Base-by-base conservation (phyloP, 1,140 invertebrate species). In the Leptinotarsa defecta region DNA sequence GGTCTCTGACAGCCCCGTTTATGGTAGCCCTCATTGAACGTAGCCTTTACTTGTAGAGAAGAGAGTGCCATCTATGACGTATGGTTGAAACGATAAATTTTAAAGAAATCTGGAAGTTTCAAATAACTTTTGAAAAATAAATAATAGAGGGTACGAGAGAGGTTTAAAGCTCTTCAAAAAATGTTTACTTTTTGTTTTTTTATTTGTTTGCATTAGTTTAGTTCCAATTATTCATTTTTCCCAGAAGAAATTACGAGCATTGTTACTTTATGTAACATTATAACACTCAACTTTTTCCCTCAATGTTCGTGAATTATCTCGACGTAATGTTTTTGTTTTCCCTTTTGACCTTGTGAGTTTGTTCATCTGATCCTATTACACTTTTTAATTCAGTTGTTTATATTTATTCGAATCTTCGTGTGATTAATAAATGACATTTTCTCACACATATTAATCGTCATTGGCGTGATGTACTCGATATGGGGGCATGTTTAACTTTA, bases 401-500 rank as follows among this genome's bases (percentile, higher is more conserved):
- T 27, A 8, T 65, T 62, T 65, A 27, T 22, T 65, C 11, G 20
- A 20, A 15, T 20, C 17, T 57, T 57, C 15, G 52, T 57, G 52
- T 57, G 52, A 57, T 15, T 57, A 57, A 57, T 57, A 57, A 57
- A 17, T 17, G 15, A n/a, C 13, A 57, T 19, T 17, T 19, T 57
- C 52, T 62, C 57, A 71, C 24, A 49, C 20, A 71, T 27, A 71
- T 27, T 61, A 43, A n/a, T 20, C 20, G n/a, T 68, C 15, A 61
- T 57, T 74, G 61, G 19, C 71, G 71, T 75, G 76, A 77, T 75
- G 74, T 77, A 34, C 49, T 71, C 73, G 78, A 74, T 78, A 87
- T 87, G 86, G 86, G 86, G 77, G 86, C 85, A 81, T 87, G 86
- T 81, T 79, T 87, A 79, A 85, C 86, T 74, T 77, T 87, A 75